phyloP scores from a whole-genome alignment of 2,888 invertebrate genomes.

The Scelioninae gen. 2 region DNA sequence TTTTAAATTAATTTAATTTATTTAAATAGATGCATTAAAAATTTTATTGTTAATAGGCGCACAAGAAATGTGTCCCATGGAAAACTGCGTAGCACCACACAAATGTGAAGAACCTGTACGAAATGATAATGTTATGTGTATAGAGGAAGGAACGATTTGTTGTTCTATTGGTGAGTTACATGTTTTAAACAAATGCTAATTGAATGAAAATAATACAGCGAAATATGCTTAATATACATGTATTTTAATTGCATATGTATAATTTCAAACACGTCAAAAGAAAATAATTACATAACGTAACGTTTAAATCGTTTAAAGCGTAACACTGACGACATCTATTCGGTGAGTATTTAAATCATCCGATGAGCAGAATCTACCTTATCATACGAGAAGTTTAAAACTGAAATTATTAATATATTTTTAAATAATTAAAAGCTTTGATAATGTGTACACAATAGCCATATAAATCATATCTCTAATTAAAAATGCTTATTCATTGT shows the following conservation, averaged over 20 bases:
- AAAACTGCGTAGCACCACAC: slow-evolving; percentile 31
- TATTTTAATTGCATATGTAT: no score
- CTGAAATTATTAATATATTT: no score
- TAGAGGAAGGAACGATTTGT: slow-evolving; percentile 15
- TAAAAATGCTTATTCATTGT: no score
- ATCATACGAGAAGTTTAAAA: no score
- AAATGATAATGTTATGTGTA: slow-evolving; percentile 1
- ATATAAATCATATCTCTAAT: no score
- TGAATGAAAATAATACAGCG: not conserved
- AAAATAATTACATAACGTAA: slow-evolving; percentile 2
- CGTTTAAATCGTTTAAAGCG: no score
- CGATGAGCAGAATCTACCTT: not conserved
- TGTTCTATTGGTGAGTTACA: slow-evolving; percentile 52
- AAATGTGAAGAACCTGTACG: slow-evolving; percentile 19
- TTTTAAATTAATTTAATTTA: no score
- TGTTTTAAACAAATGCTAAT: not conserved
- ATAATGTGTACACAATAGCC: no score
- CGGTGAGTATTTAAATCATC: not conserved
- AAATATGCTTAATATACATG: no score
- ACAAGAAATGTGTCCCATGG: slow-evolving; percentile 18
- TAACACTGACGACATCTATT: slow-evolving; percentile 1
- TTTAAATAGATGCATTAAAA: no score
- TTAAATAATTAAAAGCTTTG: no score
- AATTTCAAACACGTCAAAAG: no score
- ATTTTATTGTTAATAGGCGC: slow-evolving; percentile 4